A percentile compares a stretch with the other conserved stretches of the same genome.
phyloP scores from a whole-genome alignment of 2,888 invertebrate species.

The Chloromyia formosa region DNA sequence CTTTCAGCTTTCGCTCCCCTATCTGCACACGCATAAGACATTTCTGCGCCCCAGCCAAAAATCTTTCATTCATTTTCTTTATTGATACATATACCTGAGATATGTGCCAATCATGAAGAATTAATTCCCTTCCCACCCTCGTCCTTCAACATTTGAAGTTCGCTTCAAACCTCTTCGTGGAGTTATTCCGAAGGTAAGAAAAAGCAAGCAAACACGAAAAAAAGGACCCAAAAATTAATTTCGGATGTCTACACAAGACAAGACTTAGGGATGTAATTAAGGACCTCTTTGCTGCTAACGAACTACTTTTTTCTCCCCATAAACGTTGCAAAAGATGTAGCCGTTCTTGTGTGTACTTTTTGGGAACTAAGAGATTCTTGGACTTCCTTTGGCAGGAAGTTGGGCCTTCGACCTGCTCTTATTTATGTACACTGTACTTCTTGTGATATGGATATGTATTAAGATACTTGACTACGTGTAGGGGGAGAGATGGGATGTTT shows the following conservation, averaged over 20 bases:
- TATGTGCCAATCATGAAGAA: not conserved
- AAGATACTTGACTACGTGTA: too few species aligned
- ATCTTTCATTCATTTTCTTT: not conserved
- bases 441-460: too few species aligned
- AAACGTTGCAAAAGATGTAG: not conserved
- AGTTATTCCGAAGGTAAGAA: not conserved
- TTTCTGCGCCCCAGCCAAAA: not conserved
- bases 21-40: too few species aligned
- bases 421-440: too few species aligned
- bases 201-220: not conserved
- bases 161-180: not conserved
- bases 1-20: too few species aligned
- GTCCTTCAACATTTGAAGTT: not conserved
- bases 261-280: not conserved
- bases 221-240: constrained; percentile 10
- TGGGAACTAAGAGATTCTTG: not conserved
- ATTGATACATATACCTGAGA: not conserved
- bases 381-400: not conserved
- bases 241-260: constrained; percentile 4
- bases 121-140: not conserved
- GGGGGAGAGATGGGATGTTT: too few species aligned
- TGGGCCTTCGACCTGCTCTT: not conserved
- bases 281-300: not conserved
- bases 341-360: not conserved
- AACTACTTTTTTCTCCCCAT: constrained; percentile 1